A percentile compares a stretch with the other conserved stretches of the same genome.
These are phyloP conservation scores for Adela reaumurella DNA, from an alignment of 2,888 invertebrate genomes.

Conservation along the genomic window DNA sequence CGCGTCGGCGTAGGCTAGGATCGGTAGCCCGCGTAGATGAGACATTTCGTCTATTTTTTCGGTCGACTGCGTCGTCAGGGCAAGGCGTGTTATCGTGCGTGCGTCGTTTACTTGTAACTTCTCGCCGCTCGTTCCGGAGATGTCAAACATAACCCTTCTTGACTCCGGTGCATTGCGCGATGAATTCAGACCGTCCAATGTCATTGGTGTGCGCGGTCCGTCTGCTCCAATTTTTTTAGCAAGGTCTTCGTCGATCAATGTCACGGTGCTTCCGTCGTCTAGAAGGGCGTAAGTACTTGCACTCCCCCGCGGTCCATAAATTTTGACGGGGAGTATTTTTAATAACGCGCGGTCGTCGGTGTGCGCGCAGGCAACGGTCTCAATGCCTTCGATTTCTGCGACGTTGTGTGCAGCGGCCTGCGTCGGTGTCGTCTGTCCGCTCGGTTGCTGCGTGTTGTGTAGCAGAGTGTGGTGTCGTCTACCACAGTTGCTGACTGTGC, in stretches of 20 bases:
- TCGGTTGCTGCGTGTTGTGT: conserved; percentile 1
- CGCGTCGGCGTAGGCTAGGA: not conserved
- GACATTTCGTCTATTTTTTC: not conserved
- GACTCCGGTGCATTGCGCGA: too few relatives aligned
- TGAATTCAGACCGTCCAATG: not conserved
- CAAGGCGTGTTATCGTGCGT: not conserved
- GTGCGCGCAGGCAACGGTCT: not conserved
- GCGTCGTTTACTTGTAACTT: not conserved
- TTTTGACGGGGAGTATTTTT: not conserved
- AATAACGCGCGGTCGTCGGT: not conserved
- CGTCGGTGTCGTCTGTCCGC: not conserved
- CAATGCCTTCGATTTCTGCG: not conserved
- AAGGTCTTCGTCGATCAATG: not conserved
- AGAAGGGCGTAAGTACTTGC: not conserved
- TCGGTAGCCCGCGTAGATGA: too few relatives aligned
- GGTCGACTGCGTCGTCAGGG: not conserved
- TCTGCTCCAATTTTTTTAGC: not conserved
- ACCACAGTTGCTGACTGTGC: conserved; percentile 4
- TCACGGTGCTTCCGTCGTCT: not conserved
- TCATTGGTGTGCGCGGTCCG: not conserved
- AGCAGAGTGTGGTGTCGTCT: conserved; percentile 5
- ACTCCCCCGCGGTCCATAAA: not conserved
- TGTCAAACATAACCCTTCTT: too few relatives aligned
- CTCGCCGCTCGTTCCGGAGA: too few relatives aligned
- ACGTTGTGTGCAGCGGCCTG: not conserved